Percentiles rank a stretch among this genome's conserved stretches.
Evolutionary conservation across 2,888 invertebrate genomes (phyloP).

Genomic region (Lamproptera curius): DNA sequence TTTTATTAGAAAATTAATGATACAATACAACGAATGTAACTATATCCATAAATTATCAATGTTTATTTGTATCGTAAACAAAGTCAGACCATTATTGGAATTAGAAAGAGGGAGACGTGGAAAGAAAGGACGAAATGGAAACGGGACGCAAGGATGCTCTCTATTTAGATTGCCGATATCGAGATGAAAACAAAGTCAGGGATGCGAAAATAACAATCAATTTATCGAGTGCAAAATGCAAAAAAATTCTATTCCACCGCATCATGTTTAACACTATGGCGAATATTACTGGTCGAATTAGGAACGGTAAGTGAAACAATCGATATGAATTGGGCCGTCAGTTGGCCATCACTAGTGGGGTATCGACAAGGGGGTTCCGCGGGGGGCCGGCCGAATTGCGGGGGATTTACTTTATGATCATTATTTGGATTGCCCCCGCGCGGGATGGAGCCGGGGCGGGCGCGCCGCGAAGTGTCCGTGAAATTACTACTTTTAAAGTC

Average conservation of each 20-base stretch:
- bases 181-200: constrained; percentile 43
- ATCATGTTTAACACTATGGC: not conserved
- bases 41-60: constrained; percentile 19
- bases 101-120: constrained; percentile 40
- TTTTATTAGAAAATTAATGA: no score
- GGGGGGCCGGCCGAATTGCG: constrained; percentile 62
- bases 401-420: constrained; percentile 76
- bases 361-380: constrained; percentile 47
- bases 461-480: constrained; percentile 7
- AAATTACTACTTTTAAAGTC: constrained; percentile 10
- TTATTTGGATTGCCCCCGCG: constrained; percentile 73
- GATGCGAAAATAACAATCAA: not conserved
- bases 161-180: constrained; percentile 62
- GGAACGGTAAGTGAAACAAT: constrained; percentile 2
- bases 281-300: not conserved
- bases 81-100: constrained; percentile 49
- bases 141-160: constrained; percentile 56
- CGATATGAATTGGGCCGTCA: constrained; percentile 25
- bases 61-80: constrained; percentile 33
- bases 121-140: constrained; percentile 46
- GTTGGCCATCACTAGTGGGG: constrained; percentile 48
- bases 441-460: constrained; percentile 41
- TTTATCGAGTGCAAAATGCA: not conserved
- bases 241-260: not conserved
- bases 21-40: constrained; percentile 10